Evolutionary conservation across 2,888 invertebrate species (phyloP).

Genomic region (Oasisia sp.): DNA sequence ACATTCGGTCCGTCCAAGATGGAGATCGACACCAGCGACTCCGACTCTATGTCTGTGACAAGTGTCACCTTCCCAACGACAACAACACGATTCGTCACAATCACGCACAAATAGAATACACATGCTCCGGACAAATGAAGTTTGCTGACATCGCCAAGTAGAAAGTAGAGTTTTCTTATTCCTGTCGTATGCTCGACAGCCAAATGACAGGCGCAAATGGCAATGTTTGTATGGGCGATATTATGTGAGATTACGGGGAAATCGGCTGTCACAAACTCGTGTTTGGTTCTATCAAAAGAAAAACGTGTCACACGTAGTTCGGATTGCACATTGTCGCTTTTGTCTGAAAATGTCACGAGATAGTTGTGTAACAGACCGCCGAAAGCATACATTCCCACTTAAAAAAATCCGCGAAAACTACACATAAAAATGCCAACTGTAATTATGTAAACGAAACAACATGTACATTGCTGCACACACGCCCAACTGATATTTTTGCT

Average conservation of each 20-base stretch:
- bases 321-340: neutral
- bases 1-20: neutral
- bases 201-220: neutral
- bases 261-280: neutral
- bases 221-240: neutral
- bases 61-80: neutral
- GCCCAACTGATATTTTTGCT: neutral
- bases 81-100: neutral
- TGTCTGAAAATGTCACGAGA: neutral
- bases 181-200: neutral
- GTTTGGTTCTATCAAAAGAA: conserved; percentile 6
- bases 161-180: neutral
- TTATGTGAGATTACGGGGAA: neutral
- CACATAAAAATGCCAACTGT: neutral
- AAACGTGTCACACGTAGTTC: neutral
- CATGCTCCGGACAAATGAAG: neutral
- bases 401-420: neutral
- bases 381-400: conserved; percentile 11
- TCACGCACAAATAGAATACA: conserved; percentile 4
- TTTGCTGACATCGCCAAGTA: neutral
- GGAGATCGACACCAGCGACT: neutral
- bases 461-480: neutral
- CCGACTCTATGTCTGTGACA: neutral
- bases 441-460: neutral
- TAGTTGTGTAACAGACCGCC: neutral